Percentiles rank a stretch among this genome's conserved stretches.
Conservation (phyloP, 2,113 vertebrate species). For the Tachysurus vachellii region DNA sequence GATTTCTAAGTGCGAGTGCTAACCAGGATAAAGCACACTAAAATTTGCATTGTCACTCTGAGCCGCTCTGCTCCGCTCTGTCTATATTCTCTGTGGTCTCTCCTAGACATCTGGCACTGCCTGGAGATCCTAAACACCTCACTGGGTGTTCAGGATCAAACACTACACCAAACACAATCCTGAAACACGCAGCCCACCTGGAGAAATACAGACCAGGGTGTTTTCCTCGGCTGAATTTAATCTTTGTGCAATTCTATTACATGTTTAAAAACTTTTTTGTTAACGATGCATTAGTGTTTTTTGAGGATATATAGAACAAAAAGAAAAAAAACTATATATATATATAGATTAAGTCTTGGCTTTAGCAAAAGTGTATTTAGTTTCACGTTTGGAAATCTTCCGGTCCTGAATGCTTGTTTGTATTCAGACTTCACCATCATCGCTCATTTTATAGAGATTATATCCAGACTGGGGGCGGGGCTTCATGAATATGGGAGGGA, state of each 20-base stretch:
- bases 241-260: neutral
- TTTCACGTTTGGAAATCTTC: neutral
- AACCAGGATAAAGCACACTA: neutral
- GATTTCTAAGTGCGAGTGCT: neutral
- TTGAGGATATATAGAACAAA: neutral
- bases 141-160: neutral
- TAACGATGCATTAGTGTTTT: neutral
- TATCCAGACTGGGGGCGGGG: neutral
- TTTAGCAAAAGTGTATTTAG: neutral
- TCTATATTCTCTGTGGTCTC: conserved; percentile 41
- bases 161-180: neutral
- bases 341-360: neutral
- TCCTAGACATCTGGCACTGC: conserved; percentile 20
- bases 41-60: conserved; percentile 4
- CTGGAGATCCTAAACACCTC: conserved; percentile 34
- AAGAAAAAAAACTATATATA: neutral
- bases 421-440: neutral
- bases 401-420: neutral
- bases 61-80: neutral
- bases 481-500: neutral
- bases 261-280: neutral
- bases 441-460: neutral
- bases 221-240: neutral
- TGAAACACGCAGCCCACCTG: neutral
- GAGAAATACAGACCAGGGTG: neutral